Conservation (phyloP, 2,888 invertebrate species). For the Auanema sp. region DNA sequence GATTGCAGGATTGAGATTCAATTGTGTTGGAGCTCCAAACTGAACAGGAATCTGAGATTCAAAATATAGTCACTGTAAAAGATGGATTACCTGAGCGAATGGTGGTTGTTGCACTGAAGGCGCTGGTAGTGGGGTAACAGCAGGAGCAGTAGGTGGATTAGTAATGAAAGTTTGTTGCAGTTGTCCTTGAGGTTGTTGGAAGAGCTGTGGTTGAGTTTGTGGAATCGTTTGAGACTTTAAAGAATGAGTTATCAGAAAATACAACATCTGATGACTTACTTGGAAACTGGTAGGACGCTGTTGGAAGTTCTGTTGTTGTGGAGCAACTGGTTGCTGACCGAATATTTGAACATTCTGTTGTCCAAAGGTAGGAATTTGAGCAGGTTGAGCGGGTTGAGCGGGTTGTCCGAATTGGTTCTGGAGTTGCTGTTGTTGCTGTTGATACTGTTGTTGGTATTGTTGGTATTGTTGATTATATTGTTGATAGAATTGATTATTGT, state of each 20-base stretch:
- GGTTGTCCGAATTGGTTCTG: not conserved
- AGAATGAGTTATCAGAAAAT: not conserved
- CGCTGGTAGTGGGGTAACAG: not conserved
- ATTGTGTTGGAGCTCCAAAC: not conserved
- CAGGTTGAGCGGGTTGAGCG: not conserved
- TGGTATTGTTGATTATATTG: slow-evolving; percentile 16
- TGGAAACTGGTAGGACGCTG: not conserved
- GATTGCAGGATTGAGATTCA: not conserved
- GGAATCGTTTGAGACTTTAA: not conserved
- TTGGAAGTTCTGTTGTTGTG: slow-evolving; percentile 7
- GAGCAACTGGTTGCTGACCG: not conserved
- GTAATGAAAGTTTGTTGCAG: slow-evolving; percentile 5
- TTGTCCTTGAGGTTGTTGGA: slow-evolving; percentile 2
- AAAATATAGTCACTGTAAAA: not conserved
- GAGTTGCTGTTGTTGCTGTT: slow-evolving; percentile 1
- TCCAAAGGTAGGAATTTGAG: no score
- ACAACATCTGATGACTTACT: not conserved
- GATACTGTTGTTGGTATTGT: slow-evolving; percentile 3
- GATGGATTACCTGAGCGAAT: not conserved
- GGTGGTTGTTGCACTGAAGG: not conserved
- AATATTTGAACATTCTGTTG: no score
- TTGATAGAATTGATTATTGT: slow-evolving; percentile 9
- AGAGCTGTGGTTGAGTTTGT: not conserved
- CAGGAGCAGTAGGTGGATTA: not conserved
- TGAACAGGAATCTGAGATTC: not conserved